Evolutionary conservation across 37 sponge, comb jelly and placozoan species (phyloP), one percentile per base, ranked within the genome.

Genomic region (Cliona cf. orientalis): DNA sequence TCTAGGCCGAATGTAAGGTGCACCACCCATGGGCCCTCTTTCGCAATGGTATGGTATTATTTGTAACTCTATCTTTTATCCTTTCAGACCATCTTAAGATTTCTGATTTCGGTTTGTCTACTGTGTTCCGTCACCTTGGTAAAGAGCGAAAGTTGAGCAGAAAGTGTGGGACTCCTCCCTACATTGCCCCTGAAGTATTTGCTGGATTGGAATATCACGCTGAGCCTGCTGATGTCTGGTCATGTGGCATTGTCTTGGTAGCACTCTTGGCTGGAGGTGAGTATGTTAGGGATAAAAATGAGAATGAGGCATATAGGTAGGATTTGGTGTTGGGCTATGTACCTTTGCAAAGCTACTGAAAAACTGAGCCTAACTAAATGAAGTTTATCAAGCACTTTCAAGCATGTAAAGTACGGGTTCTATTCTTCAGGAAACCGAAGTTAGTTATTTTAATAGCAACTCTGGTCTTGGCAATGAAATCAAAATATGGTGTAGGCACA

Each of bases 41-140:
- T n/a, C n/a, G n/a, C n/a, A n/a, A n/a, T n/a, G n/a, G n/a, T n/a
- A n/a, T n/a, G n/a, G n/a, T n/a, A n/a, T n/a, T n/a, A 49, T 19
- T 49, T 49, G 17, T 17, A 49, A 11, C 55, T 49, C 14, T 19
- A 49, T 19, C 11, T 49, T 49, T 49, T 19, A 49, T 17, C 55
- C 17, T 53, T 61, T 33, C 55, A 95, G 95, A 98, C 60, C 79
- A 83, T 32, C 80, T 98, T n/a, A 96, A 94, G 89, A 94, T 99
- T 0, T 92, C 97, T 31, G 99, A 99, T 71, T 99, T 99, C 73
- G 99, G 99, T n/a, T 84, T 99, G 58, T 87, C 99, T 21, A 99
- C 99, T 0, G 88, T 97, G 68, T 97, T 97, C 79, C 79, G 93
- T 29, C 82, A 94, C 77, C 69, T 75, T 69, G 98, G 95, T 31